Evolutionary conservation across 2,888 invertebrate species (phyloP).

Genomic region (Tuberolachnus salignus): DNA sequence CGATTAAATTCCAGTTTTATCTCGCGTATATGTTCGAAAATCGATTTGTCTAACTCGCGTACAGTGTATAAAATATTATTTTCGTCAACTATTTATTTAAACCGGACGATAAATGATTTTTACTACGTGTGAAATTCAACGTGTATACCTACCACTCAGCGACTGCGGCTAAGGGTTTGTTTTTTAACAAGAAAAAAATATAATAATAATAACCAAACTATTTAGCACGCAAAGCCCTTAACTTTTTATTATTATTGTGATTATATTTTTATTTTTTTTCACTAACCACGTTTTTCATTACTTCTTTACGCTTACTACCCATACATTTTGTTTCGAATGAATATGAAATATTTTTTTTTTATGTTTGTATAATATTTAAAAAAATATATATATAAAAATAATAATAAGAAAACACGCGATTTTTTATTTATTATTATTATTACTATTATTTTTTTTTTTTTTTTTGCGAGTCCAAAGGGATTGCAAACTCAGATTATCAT

Average conservation of each 20-base stretch:
- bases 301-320: neutral
- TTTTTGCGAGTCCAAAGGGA: neutral
- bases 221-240: neutral
- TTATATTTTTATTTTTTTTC: neutral
- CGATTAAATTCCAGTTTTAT: too few species aligned
- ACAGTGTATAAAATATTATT: too few species aligned
- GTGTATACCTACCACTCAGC: neutral
- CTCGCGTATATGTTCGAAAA: too few species aligned
- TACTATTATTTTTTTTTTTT: too few species aligned
- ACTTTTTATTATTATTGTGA: too few species aligned
- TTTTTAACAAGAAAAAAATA: neutral
- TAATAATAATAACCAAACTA: neutral
- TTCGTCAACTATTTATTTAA: too few species aligned
- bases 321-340: neutral
- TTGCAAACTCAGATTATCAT: neutral
- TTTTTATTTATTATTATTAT: too few species aligned
- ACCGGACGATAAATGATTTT: slow-evolving; percentile 5
- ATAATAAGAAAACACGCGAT: neutral
- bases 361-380: neutral
- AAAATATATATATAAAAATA: neutral
- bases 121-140: slow-evolving; percentile 16
- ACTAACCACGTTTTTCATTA: neutral
- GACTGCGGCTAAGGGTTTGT: neutral
- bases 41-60: too few species aligned
- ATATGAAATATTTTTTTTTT: slow-evolving; percentile 12